Evolutionary conservation across 2,113 vertebrate genomes (phyloP).

Genomic region (Hystrix brachyura): DNA sequence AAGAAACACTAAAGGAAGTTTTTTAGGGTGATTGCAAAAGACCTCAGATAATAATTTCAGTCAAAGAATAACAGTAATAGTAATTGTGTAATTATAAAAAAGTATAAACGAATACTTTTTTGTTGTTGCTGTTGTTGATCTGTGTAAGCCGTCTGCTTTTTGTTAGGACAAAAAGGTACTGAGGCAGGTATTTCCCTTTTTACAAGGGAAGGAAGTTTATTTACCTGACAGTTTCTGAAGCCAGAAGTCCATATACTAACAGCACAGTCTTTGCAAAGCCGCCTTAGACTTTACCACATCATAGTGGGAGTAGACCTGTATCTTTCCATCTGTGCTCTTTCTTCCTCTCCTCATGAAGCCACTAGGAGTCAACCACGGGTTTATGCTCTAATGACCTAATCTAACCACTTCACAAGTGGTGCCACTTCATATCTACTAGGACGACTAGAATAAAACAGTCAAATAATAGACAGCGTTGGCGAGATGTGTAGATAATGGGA

Average conservation of each 20-base stretch:
- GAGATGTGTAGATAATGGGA: no score
- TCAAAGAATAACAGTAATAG: background rate
- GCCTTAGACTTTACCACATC: background rate
- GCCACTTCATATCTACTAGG: background rate
- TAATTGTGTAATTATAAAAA: background rate
- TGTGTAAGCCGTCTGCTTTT: background rate
- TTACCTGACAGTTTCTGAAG: background rate
- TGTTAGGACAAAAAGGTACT: background rate
- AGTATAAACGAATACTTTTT: background rate
- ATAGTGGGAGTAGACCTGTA: no score
- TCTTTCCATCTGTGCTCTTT: background rate
- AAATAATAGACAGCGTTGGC: background rate
- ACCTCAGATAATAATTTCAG: background rate
- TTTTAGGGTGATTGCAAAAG: background rate
- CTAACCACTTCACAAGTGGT: background rate
- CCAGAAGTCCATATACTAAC: background rate
- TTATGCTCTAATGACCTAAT: background rate
- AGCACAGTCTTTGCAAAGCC: background rate
- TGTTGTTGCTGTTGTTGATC: background rate
- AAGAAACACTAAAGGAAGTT: background rate
- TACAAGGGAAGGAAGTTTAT: background rate
- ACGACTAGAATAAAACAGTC: background rate
- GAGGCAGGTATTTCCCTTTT: background rate
- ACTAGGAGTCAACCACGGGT: background rate
- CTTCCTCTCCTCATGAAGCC: background rate